These are phyloP conservation scores for Leistus spinibarbis DNA, from an alignment of 2,888 invertebrate genomes.

Conservation along the genomic window DNA sequence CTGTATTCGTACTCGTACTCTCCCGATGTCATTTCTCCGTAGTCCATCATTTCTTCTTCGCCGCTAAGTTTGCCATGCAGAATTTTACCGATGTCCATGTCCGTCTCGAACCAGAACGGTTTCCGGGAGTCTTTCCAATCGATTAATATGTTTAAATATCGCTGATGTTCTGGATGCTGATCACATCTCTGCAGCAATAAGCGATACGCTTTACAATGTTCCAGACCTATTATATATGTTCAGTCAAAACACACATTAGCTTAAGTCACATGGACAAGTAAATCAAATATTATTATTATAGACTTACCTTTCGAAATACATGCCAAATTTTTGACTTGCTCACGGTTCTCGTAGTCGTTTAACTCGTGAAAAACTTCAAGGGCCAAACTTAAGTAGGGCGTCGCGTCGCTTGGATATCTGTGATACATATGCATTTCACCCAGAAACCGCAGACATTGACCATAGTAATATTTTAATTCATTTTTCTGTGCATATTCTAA, in stretches of 20 bases:
- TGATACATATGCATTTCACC: conserved; percentile 53
- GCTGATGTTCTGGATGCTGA: not conserved
- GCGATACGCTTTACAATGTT: not conserved
- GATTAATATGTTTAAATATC: not conserved
- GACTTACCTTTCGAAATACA: conserved; percentile 50
- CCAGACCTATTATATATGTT: not conserved
- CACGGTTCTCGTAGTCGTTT: conserved; percentile 45
- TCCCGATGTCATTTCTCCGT: not conserved
- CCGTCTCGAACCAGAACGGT: not conserved
- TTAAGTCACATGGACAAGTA: too few species aligned
- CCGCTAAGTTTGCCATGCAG: not conserved
- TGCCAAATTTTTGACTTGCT: conserved; percentile 50
- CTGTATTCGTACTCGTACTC: too few species aligned
- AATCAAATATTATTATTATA: too few species aligned
- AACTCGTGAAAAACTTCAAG: conserved; percentile 49
- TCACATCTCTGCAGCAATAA: not conserved
- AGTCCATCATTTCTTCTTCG: not conserved
- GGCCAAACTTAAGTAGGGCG: conserved; percentile 49
- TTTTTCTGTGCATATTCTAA: conserved; percentile 47
- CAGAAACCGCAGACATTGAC: conserved; percentile 51
- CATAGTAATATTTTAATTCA: conserved; percentile 49
- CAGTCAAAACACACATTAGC: too few species aligned
- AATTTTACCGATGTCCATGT: not conserved
- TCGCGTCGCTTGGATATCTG: conserved; percentile 48
- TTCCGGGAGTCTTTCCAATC: not conserved